Evolutionary conservation across 2,888 invertebrate genomes (phyloP), one percentile per base, ranked within the genome.

Genomic region (Embidobia sp.): DNA sequence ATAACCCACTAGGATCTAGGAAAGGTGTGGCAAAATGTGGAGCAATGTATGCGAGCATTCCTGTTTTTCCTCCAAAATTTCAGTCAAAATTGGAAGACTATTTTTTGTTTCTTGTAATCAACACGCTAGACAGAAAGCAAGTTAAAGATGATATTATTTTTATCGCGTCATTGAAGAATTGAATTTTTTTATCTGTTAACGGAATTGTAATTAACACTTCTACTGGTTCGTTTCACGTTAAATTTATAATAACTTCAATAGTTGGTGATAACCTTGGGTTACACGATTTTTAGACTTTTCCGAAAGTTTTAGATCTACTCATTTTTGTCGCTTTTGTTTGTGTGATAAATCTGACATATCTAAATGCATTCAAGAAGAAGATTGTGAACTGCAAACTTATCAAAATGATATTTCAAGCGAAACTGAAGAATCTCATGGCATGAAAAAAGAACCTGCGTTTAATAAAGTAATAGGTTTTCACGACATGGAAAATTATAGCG

Each of bases 181-280:
- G n/a, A 51, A 75, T 15, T 72, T 33, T 55, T 42, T 81, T 3
- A 19, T 11, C 8, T 22, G 0, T 11, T 19, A 49, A 19, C n/a
- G 51, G 63, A 4, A 42, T 64, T 11, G 0, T 37, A n/a, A 3
- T 42, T 19, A 18, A 18, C n/a, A 15, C 16, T 27, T 4, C 46
- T n/a, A 6, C n/a, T 16, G 19, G 49, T 3, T 3, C 4, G 11
- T 3, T 49, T 35, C 27, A 26, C 3, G 6, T 82, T 8, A 70
- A 66, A 37, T 82, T 80, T 70, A 7, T 70, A 7, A 55, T 78
- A 37, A 33, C 22, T 4, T 57, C 77, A 46, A 72, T 82, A 8
- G 29, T 78, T 10, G 80, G 78, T 2, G 81, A 81, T 49, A 82
- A 81, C 66, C 27, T 80, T 0, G 82, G 79, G 3, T 8, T 81